Percentiles rank a stretch among this genome's conserved stretches.
Evolutionary conservation across 2,888 invertebrate species (phyloP).

Genomic region (Beris chalybata): DNA sequence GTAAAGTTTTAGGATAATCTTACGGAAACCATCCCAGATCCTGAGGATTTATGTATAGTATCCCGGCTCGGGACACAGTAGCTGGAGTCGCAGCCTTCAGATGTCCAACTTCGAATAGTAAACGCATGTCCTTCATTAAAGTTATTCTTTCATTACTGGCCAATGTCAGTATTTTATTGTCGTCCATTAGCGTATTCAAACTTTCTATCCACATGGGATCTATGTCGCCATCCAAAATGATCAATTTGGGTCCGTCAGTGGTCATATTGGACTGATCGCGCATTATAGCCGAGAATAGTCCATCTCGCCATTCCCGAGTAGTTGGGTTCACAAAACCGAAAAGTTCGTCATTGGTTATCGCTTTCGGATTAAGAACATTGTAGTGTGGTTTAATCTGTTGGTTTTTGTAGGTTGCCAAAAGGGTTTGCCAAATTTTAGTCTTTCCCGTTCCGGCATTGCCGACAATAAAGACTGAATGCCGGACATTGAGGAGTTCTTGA

Average conservation of each 20-base stretch:
- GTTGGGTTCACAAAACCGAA: conserved; percentile 93
- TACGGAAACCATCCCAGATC: conserved; percentile 95
- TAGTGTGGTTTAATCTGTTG: conserved; percentile 75
- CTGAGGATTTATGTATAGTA: conserved; percentile 89
- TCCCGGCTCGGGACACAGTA: conserved; percentile 93
- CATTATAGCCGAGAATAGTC: conserved; percentile 90
- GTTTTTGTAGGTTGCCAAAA: conserved; percentile 73
- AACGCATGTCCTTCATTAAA: conserved; percentile 82
- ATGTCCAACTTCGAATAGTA: conserved; percentile 90
- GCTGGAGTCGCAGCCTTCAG: conserved; percentile 93
- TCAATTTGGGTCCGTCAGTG: conserved; percentile 88
- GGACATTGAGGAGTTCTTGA: conserved; percentile 89
- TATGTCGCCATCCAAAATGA: conserved; percentile 93
- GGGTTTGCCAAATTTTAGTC: conserved; percentile 89
- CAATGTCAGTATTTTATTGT: conserved; percentile 91
- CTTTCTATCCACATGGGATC: conserved; percentile 86
- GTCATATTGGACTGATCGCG: conserved; percentile 86
- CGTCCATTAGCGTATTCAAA: conserved; percentile 95
- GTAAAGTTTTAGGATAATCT: conserved; percentile 51
- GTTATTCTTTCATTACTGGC: conserved; percentile 96
- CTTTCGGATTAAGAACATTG: conserved; percentile 89
- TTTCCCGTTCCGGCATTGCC: conserved; percentile 92
- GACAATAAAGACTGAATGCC: conserved; percentile 90
- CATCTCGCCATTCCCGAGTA: conserved; percentile 91
- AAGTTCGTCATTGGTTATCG: conserved; percentile 92